Base-by-base conservation (phyloP, 2,113 vertebrate genomes). In the Corythaeola cristata region DNA sequence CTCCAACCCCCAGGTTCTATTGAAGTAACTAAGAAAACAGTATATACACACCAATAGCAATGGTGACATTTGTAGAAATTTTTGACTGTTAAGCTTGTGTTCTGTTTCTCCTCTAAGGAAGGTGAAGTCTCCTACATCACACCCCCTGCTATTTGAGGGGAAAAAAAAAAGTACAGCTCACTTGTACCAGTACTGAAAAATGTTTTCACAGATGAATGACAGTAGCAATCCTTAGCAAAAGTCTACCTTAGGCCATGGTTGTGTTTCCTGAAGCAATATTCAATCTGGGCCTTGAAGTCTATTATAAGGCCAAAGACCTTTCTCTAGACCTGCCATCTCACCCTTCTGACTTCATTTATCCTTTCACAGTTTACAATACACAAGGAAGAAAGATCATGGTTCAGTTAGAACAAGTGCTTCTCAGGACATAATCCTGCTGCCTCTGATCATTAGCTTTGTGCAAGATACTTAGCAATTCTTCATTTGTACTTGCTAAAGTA, bases 91-190 rank as follows among this genome's bases (percentile, higher is more conserved):
- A 90, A 78, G 14, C 27, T 71, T 35, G 21, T 11, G 6, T 47
- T 83, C 8, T 39, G 10, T 17, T 80, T 13, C 69, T 53, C 24
- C 47, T 37, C 37, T 26, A 56, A 58, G 30, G 27, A 49, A 55
- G 49, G 39, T 41, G 3, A 86, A 80, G 20, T 30, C 28, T 53
- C 5, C 30, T 53, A 53, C 15, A 55, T 28, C 67, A 68, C 8
- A 4, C 1, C 41, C 6, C 10, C 50, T 13, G 17, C 37, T 74
- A 33, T 16, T 28, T 44, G 8, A 30, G n/a, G 32, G 1, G 1
- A 6, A 45, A 73, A 35, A 30, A 30, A 7, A 26, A 4, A 1
- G 26, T 0, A n/a, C 11, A 52, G 16, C 23, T 52, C 35, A 33
- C 24, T 67, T 64, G 47, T 17, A 20, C 6, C 32, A 92, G 20